These are phyloP conservation scores for Desoria tigrina DNA, from an alignment of 2,888 invertebrate species.

Conservation along the genomic window DNA sequence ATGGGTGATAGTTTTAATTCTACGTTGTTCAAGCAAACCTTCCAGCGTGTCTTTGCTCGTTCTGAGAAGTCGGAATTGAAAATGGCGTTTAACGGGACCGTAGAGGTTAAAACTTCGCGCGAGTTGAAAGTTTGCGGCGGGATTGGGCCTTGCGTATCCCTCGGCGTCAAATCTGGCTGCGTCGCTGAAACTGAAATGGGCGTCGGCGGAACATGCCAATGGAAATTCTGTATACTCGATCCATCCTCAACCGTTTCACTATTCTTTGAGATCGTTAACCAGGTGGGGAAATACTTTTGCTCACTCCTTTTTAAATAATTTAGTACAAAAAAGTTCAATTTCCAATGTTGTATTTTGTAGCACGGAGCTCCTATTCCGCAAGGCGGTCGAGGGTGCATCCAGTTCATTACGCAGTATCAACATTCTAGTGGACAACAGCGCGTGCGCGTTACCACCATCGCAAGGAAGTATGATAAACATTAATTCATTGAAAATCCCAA, in stretches of 20 bases:
- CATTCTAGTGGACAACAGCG: constrained; percentile 93
- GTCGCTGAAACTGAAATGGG: constrained; percentile 98
- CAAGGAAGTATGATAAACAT: constrained; percentile 72
- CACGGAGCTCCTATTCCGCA: constrained; percentile 93
- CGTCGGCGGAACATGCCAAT: constrained; percentile 94
- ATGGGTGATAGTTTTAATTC: constrained; percentile 99
- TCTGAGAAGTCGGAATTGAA: constrained; percentile 79
- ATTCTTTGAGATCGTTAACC: constrained; percentile 93
- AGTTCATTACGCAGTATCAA: constrained; percentile 98
- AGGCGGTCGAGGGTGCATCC: constrained; percentile 93
- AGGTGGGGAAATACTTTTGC: constrained; percentile 52
- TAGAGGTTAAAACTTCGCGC: constrained; percentile 95
- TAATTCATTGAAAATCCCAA: neutral
- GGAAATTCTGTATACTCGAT: constrained; percentile 94
- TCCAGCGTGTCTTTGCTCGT: constrained; percentile 90
- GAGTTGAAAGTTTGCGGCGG: constrained; percentile 93
- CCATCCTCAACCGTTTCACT: constrained; percentile 90
- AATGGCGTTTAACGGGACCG: constrained; percentile 96
- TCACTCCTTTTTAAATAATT: no score
- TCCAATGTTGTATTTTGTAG: no score
- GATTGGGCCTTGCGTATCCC: constrained; percentile 93
- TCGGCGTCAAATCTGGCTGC: constrained; percentile 85
- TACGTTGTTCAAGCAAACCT: constrained; percentile 97
- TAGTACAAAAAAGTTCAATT: no score
- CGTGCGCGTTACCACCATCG: constrained; percentile 93